Evolutionary conservation across 2,888 invertebrate species (phyloP).

Genomic region (Rhorus exstirpatorius): DNA sequence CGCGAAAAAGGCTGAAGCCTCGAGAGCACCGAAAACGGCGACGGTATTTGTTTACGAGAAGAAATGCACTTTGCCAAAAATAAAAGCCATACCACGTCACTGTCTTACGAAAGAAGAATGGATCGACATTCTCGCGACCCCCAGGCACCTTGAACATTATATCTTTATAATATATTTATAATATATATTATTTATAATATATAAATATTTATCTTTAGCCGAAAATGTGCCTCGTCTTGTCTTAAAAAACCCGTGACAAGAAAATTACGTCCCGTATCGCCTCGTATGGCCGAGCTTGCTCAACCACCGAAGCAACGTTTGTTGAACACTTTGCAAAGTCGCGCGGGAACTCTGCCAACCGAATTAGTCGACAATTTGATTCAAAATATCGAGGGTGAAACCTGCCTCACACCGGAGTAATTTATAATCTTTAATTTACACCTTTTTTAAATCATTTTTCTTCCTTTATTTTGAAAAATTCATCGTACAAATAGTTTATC

Average conservation of each 20-base stretch:
- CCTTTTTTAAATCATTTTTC: background rate
- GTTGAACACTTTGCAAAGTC: constrained; percentile 77
- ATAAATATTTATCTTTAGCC: constrained; percentile 62
- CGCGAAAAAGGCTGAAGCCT: constrained; percentile 44
- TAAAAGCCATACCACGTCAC: constrained; percentile 77
- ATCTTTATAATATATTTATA: background rate
- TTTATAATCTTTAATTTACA: constrained; percentile 14
- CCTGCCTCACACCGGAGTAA: constrained; percentile 83
- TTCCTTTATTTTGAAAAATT: too few relatives aligned
- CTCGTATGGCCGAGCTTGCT: constrained; percentile 79
- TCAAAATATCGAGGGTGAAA: constrained; percentile 77
- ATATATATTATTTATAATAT: too few relatives aligned
- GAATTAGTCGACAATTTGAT: constrained; percentile 79
- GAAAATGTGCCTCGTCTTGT: constrained; percentile 76
- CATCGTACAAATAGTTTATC: too few relatives aligned
- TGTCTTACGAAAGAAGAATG: constrained; percentile 79
- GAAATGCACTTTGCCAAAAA: constrained; percentile 75
- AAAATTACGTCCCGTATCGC: constrained; percentile 73
- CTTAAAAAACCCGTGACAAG: constrained; percentile 66
- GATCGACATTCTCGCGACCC: constrained; percentile 77
- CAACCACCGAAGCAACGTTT: constrained; percentile 78
- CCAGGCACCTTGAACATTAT: constrained; percentile 72
- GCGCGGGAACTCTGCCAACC: constrained; percentile 74
- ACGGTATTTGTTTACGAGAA: constrained; percentile 74
- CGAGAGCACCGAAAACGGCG: constrained; percentile 57